Conservation (phyloP, 2,888 invertebrate genomes). For the Cerceris rybyensis region DNA sequence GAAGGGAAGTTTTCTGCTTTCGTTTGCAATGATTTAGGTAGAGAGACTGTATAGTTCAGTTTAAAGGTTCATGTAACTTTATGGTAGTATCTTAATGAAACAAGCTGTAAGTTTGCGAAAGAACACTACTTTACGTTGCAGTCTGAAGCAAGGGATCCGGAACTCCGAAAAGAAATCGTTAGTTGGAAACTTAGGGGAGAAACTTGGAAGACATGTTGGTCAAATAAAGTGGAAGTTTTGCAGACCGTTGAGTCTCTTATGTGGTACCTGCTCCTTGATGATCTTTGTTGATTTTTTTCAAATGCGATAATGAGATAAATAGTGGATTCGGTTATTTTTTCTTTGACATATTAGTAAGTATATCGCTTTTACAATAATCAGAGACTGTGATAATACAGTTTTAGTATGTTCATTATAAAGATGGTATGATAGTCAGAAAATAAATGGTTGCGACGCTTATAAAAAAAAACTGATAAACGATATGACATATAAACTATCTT, state of each 20-base stretch:
- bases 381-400: too few relatives aligned
- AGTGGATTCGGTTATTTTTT: not conserved
- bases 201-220: conserved; percentile 49
- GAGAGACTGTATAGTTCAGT: conserved; percentile 1
- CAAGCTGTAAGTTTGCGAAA: conserved; percentile 24
- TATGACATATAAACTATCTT: too few relatives aligned
- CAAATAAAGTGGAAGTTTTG: conserved; percentile 47
- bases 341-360: not conserved
- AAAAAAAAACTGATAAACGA: too few relatives aligned
- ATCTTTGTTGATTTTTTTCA: conserved; percentile 35
- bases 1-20: not conserved
- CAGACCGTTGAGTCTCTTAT: conserved; percentile 46
- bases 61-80: conserved; percentile 19
- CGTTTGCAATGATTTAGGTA: conserved; percentile 28
- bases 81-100: conserved; percentile 42
- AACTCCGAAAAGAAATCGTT: conserved; percentile 38
- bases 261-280: conserved; percentile 42
- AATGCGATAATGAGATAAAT: conserved; percentile 33
- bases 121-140: not conserved
- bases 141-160: conserved; percentile 28
- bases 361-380: not conserved
- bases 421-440: too few relatives aligned
- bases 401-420: too few relatives aligned
- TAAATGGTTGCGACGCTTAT: too few relatives aligned
- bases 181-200: conserved; percentile 46